Percentiles rank a stretch among this genome's conserved stretches.
Conservation (phyloP, 2,113 vertebrate genomes). For the Protomyctophum bolini region DNA sequence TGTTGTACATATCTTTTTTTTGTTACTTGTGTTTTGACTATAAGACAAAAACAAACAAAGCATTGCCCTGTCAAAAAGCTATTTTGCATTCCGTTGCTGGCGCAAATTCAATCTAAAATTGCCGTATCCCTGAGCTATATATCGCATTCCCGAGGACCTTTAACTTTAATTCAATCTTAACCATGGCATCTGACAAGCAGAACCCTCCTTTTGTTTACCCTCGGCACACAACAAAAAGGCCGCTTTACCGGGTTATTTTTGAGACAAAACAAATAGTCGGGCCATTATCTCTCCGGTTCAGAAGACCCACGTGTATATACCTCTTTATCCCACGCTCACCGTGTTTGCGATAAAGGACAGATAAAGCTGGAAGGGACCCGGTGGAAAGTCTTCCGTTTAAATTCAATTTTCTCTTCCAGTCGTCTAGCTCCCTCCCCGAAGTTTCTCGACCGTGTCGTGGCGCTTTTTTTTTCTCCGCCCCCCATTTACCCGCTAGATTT, state of each 20-base stretch:
- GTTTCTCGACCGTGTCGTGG: constrained; percentile 44
- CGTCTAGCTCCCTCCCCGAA: constrained; percentile 36
- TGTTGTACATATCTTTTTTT: neutral
- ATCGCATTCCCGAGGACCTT: neutral
- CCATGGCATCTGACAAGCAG: neutral
- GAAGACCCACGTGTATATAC: constrained; percentile 8
- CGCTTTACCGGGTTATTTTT: constrained; percentile 1
- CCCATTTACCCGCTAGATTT: constrained; percentile 28
- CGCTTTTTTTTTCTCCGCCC: constrained; percentile 50
- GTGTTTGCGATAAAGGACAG: constrained; percentile 20
- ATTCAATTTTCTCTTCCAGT: constrained; percentile 17
- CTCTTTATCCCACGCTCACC: constrained; percentile 2
- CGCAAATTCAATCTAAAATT: neutral
- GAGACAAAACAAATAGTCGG: constrained; percentile 29
- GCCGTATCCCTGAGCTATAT: neutral
- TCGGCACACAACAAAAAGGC: neutral
- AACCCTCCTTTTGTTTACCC: neutral
- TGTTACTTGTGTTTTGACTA: neutral
- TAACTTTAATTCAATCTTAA: neutral
- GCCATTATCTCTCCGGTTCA: constrained; percentile 17
- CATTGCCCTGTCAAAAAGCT: neutral
- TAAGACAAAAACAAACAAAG: neutral
- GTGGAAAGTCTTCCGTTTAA: constrained; percentile 25
- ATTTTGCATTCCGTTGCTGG: neutral
- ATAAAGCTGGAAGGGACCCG: constrained; percentile 26